Evolutionary conservation across 2,797 vertebrate species (phyloP), one percentile per base, ranked within the genome.

Genomic region (Potorous gilbertii): DNA sequence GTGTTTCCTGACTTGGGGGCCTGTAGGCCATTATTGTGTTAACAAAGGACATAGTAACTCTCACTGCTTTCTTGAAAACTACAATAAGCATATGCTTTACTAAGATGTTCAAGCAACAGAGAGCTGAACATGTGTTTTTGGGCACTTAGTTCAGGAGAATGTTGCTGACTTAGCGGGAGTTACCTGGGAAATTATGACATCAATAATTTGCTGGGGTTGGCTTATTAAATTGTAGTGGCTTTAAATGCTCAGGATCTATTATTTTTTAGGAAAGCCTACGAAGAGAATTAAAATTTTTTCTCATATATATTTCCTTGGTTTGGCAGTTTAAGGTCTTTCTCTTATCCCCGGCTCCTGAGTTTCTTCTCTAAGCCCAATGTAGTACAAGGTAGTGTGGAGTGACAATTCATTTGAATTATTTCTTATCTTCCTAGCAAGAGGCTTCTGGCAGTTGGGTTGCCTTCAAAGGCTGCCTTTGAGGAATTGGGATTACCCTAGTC

Each of bases 81-180:
- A 0, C 52, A 87, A 40, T 96, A 94, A 56, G 59, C 31, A 95
- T n/a, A 40, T 95, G 50, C 56, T 94, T 94, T 94, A 52, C 81
- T 94, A 59, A 90, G 92, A 93, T 97, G 93, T 96, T 95, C 92
- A 95, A 57, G 91, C 94, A 94, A 91, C 74, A 91, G 96, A 81
- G n/a, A 10, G 46, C 8, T 81, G 18, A 81, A 81, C 21, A 46
- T 24, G 18, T 5, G n/a, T 27, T 46, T 81, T 81, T 24, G 74
- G 74, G 27, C 74, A 46, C 21, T 81, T 81, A 46, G 40, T 46
- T 81, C 74, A 27, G 74, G 40, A 46, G 40, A 81, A 46, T 46
- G 18, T 81, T 81, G 74, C 40, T 81, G 74, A 46, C 21, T 46
- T 46, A 40, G 66, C n/a, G 66, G 18, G 66, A 81, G 31, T 66